Conservation (phyloP, 2,113 vertebrate genomes). For the Saccopteryx bilineata region DNA sequence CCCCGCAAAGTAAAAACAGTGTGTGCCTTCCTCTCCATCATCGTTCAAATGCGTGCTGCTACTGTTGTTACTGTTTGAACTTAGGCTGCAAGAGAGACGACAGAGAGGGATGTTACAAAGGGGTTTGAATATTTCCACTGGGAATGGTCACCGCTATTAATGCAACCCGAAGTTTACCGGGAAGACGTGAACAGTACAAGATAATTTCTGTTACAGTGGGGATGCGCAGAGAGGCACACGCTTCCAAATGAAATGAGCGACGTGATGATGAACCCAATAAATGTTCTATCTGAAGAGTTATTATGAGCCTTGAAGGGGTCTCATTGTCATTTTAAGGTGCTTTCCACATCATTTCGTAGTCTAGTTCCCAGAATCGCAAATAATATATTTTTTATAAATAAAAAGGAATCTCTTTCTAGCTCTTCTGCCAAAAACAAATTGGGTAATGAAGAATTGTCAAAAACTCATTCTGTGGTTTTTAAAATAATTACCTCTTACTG, state of each 20-base stretch:
- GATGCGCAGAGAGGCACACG: accelerated
- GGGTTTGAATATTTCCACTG: background rate
- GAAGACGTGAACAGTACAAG: background rate
- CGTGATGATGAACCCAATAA: too few relatives aligned
- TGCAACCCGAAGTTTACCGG: background rate
- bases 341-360: constrained; percentile 21
- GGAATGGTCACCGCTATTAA: background rate
- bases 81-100: background rate
- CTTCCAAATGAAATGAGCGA: background rate
- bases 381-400: constrained; percentile 35
- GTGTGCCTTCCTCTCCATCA: accelerated
- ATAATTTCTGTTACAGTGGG: background rate
- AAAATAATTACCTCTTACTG: background rate
- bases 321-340: background rate
- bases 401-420: background rate
- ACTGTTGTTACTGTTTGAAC: background rate
- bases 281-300: accelerated
- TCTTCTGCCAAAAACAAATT: constrained; percentile 52
- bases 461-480: background rate
- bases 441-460: constrained; percentile 9
- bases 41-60: background rate
- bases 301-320: background rate
- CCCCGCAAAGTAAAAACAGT: background rate
- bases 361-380: constrained; percentile 20
- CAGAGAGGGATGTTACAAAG: background rate